phyloP scores from a whole-genome alignment of 2,113 vertebrate genomes.

The Calonectris borealis region DNA sequence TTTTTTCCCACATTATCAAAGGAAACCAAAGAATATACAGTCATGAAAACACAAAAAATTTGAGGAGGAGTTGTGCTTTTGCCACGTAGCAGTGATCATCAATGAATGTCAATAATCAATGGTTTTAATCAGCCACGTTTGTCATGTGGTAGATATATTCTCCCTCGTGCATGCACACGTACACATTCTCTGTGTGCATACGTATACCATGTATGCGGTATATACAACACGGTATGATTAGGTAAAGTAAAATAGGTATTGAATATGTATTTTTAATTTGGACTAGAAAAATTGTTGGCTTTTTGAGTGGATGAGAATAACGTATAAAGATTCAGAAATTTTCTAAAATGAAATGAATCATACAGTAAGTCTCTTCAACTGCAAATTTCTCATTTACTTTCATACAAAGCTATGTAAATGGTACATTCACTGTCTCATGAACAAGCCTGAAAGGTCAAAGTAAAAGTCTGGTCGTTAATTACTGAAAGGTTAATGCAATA shows the following conservation, averaged over 20 bases:
- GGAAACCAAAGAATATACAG: not conserved
- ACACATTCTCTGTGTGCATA: not conserved
- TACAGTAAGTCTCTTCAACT: not conserved
- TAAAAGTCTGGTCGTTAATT: conserved; percentile 43
- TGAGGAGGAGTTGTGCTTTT: not conserved
- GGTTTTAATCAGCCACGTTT: not conserved
- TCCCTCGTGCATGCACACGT: not conserved
- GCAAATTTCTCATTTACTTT: conserved; percentile 39
- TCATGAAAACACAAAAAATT: not conserved
- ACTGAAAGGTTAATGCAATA: conserved; percentile 56
- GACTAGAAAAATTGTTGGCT: not conserved
- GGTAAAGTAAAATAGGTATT: not conserved
- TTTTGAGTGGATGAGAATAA: not conserved
- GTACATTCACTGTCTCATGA: not conserved
- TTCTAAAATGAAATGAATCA: not conserved
- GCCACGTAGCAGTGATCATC: not conserved
- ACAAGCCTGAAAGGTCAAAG: conserved; percentile 46
- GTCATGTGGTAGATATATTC: not conserved
- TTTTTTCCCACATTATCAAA: not conserved
- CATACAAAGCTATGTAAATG: conserved; percentile 9
- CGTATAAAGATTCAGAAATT: not conserved
- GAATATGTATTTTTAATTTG: not conserved
- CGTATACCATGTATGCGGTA: fast-evolving
- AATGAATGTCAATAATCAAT: not conserved
- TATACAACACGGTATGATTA: not conserved